A percentile compares a stretch with the other conserved stretches of the same genome.
phyloP scores from a whole-genome alignment of 2,888 invertebrate species.

The Coelinius sp. region DNA sequence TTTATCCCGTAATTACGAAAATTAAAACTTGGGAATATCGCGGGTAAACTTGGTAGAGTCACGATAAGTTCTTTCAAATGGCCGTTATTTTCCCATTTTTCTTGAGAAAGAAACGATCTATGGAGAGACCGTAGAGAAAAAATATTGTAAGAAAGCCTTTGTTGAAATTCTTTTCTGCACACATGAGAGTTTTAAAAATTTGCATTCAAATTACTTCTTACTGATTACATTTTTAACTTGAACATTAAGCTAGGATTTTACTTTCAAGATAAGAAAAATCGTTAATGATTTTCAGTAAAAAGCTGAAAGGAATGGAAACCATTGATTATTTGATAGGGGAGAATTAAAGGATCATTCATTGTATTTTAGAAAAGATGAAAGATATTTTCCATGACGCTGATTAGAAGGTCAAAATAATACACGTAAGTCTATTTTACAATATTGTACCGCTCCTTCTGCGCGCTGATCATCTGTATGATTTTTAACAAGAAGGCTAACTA shows the following conservation, averaged over 20 bases:
- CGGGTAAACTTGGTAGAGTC: conserved; percentile 39
- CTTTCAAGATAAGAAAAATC: neutral
- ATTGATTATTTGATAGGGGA: too few relatives aligned
- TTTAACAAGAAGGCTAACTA: too few relatives aligned
- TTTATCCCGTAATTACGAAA: conserved; percentile 39
- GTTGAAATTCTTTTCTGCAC: conserved; percentile 3
- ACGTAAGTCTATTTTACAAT: too few relatives aligned
- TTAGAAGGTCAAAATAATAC: too few relatives aligned
- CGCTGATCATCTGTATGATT: too few relatives aligned
- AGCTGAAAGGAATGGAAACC: neutral
- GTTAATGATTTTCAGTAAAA: neutral
- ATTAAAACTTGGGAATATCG: conserved; percentile 43
- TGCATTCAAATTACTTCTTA: conserved; percentile 4
- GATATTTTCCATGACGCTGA: too few relatives aligned
- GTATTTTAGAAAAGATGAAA: too few relatives aligned
- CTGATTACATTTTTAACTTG: neutral
- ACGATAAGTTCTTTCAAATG: conserved; percentile 12
- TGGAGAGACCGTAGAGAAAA: neutral
- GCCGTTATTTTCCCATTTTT: conserved; percentile 13
- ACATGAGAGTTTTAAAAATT: neutral
- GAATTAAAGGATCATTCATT: too few relatives aligned
- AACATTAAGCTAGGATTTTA: neutral
- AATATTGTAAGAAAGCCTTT: conserved; percentile 5
- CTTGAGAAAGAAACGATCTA: neutral
- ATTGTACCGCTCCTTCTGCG: too few relatives aligned